phyloP scores from a whole-genome alignment of 2,888 invertebrate species.

The Zele albiditarsus region DNA sequence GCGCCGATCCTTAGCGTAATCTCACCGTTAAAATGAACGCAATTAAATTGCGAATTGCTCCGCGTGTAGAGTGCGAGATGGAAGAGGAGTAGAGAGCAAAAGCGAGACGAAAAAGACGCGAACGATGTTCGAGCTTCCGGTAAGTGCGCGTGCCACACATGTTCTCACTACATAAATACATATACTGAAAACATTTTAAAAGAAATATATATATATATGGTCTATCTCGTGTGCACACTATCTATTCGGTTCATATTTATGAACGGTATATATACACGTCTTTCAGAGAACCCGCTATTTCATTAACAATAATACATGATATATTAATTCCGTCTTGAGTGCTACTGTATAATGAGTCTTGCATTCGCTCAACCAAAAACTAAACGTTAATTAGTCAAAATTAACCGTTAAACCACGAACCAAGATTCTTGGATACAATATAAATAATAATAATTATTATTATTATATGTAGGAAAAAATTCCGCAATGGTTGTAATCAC shows the following conservation, averaged over 20 bases:
- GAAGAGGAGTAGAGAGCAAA: neutral
- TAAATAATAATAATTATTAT: neutral
- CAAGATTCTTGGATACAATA: neutral
- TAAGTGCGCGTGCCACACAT: neutral
- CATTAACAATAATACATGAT: neutral
- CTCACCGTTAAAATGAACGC: conserved; percentile 21
- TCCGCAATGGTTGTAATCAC: neutral
- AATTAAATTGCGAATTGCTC: conserved; percentile 9
- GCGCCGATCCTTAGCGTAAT: neutral
- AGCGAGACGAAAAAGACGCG: neutral
- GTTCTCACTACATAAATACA: conserved; percentile 4
- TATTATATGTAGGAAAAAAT: neutral
- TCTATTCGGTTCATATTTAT: neutral
- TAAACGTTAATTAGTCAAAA: conserved; percentile 2
- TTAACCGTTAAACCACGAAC: neutral
- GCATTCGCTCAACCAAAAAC: conserved; percentile 7
- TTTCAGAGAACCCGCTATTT: neutral
- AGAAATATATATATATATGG: neutral
- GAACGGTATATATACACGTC: neutral
- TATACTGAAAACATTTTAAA: neutral
- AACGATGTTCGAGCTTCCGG: neutral
- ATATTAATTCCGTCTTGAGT: neutral
- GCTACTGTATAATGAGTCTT: conserved; percentile 2
- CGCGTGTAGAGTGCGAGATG: neutral
- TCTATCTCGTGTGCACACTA: no score